phyloP scores from a whole-genome alignment of 2,797 vertebrate genomes.

The Craterocephalus amniculus region DNA sequence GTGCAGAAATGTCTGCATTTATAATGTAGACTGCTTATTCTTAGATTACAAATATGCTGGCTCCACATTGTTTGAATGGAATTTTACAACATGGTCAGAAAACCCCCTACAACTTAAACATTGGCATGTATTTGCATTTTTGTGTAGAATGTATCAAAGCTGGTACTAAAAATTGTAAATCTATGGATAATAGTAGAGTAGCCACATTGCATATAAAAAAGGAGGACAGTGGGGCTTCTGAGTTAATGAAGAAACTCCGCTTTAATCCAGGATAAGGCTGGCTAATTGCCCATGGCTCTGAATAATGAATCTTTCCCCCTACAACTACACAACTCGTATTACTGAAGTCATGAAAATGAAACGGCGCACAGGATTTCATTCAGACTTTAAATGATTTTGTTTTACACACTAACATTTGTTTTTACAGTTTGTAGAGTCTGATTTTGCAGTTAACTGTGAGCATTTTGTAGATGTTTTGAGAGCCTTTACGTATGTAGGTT shows the following conservation, averaged over 20 bases:
- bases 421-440: neutral
- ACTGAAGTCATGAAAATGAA: slow-evolving; percentile 41
- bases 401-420: neutral
- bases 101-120: neutral
- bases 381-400: slow-evolving; percentile 16
- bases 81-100: neutral
- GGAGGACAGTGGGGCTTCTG: slow-evolving; percentile 32
- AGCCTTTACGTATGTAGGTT: no score
- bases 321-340: slow-evolving; percentile 39
- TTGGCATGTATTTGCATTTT: slow-evolving; percentile 3
- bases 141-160: neutral
- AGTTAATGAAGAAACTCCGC: slow-evolving; percentile 36
- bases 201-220: slow-evolving; percentile 26
- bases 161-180: slow-evolving; percentile 15
- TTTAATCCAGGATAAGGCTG: slow-evolving; percentile 65
- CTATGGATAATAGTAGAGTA: slow-evolving; percentile 25
- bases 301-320: slow-evolving; percentile 66
- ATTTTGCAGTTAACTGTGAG: neutral
- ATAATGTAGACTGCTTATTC: no score
- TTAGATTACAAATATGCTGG: no score
- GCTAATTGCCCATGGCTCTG: slow-evolving; percentile 62
- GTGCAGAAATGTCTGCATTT: no score
- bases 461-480: neutral
- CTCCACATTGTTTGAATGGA: no score
- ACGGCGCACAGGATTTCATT: slow-evolving; percentile 41